Evolutionary conservation across 2,113 vertebrate genomes (phyloP).

Genomic region (Perca flavescens): DNA sequence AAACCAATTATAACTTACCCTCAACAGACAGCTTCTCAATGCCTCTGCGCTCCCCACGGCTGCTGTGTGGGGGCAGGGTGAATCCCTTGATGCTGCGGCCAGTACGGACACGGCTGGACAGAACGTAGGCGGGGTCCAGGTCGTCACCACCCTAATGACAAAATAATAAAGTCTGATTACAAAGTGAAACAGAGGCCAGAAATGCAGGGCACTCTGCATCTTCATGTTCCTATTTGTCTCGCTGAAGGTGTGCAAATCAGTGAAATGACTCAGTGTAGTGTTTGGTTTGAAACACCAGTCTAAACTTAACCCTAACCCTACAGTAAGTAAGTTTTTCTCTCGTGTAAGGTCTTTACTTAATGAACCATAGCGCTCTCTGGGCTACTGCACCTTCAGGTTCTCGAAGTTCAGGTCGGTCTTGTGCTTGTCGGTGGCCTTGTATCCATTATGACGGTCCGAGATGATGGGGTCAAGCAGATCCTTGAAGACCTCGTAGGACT

Average conservation of each 20-base stretch:
- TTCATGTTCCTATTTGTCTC: neutral
- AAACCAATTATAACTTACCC: conserved; percentile 75
- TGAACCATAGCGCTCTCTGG: neutral
- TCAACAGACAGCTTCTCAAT: conserved; percentile 90
- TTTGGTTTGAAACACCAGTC: neutral
- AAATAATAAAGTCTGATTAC: neutral
- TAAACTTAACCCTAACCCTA: no score
- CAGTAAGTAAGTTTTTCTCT: no score
- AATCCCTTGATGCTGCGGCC: conserved; percentile 96
- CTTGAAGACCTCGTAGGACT: conserved; percentile 91
- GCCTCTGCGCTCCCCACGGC: conserved; percentile 90
- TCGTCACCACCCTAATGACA: conserved; percentile 90
- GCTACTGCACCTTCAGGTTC: conserved; percentile 90
- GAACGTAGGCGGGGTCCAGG: conserved; percentile 92
- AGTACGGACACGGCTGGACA: conserved; percentile 93
- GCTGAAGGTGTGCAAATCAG: neutral
- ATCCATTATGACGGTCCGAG: conserved; percentile 92
- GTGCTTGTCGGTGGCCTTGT: conserved; percentile 94
- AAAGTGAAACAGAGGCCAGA: neutral
- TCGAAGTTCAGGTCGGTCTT: conserved; percentile 94
- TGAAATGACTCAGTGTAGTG: neutral
- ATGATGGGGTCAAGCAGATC: conserved; percentile 92
- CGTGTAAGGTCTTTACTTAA: neutral
- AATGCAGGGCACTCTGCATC: neutral
- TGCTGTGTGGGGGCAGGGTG: conserved; percentile 93